Percentiles rank a stretch among this genome's conserved stretches.
Evolutionary conservation across 2,113 vertebrate species (phyloP).

Genomic region (Amblyopsis rosae): DNA sequence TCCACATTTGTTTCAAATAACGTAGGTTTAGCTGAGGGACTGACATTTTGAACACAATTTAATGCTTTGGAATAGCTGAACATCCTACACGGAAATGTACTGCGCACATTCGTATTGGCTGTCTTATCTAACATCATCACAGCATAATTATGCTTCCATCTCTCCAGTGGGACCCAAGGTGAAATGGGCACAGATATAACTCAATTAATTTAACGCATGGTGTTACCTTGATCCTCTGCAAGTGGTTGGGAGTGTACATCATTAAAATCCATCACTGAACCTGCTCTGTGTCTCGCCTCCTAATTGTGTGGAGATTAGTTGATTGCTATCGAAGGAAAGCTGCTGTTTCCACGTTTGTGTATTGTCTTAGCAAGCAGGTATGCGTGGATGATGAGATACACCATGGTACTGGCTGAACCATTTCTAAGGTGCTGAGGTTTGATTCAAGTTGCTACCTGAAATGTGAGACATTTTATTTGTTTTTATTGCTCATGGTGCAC

Average conservation of each 20-base stretch:
- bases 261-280: constrained; percentile 61
- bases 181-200: constrained; percentile 31
- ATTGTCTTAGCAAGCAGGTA: constrained; percentile 15
- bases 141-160: constrained; percentile 15
- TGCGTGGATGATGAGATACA: constrained; percentile 11
- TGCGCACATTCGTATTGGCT: constrained; percentile 21
- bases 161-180: constrained; percentile 26
- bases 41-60: constrained; percentile 20
- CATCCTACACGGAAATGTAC: constrained; percentile 12
- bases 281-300: constrained; percentile 27
- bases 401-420: background rate
- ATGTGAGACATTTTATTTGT: constrained; percentile 8
- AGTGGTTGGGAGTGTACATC: constrained; percentile 47
- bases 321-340: constrained; percentile 40
- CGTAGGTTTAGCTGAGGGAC: constrained; percentile 21
- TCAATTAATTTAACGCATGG: constrained; percentile 43
- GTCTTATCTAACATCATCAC: constrained; percentile 23
- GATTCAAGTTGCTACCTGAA: constrained; percentile 3
- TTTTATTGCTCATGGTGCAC: background rate
- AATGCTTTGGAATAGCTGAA: constrained; percentile 32
- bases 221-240: constrained; percentile 41
- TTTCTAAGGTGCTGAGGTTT: constrained; percentile 28
- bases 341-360: constrained; percentile 14
- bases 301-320: constrained; percentile 49
- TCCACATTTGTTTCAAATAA: constrained; percentile 9